A percentile compares a stretch with the other conserved stretches of the same genome.
phyloP scores from a whole-genome alignment of 2,888 invertebrate species.

The Strigamia crassipes region DNA sequence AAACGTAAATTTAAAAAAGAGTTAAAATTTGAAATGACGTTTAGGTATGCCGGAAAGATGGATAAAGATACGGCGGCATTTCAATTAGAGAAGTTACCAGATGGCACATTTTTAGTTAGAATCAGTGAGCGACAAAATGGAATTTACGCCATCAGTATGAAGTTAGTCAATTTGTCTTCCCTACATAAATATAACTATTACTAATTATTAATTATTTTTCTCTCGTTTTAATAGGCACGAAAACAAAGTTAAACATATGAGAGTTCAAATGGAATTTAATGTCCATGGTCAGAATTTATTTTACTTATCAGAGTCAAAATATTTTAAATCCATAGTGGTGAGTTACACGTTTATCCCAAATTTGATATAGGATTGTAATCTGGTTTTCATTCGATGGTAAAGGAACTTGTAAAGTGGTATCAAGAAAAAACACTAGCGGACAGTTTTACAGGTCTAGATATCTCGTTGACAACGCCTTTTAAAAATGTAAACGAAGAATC shows the following conservation, averaged over 20 bases:
- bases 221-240: constrained; percentile 47
- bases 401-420: constrained; percentile 89
- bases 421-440: constrained; percentile 87
- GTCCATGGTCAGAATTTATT: constrained; percentile 73
- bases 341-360: constrained; percentile 51
- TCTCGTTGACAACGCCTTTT: constrained; percentile 58
- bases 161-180: constrained; percentile 52
- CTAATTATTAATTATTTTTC: not conserved
- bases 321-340: constrained; percentile 83
- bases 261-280: constrained; percentile 67
- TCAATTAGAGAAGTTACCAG: constrained; percentile 52
- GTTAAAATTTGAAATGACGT: not conserved
- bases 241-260: constrained; percentile 81
- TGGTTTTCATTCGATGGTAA: constrained; percentile 47
- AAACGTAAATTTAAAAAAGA: not conserved
- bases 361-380: not conserved
- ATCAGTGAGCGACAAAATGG: constrained; percentile 55
- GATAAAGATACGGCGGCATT: constrained; percentile 53
- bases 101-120: constrained; percentile 54
- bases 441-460: constrained; percentile 73
- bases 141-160: constrained; percentile 54
- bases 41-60: constrained; percentile 53
- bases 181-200: too few species aligned
- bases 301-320: constrained; percentile 85
- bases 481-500: constrained; percentile 59